Percentiles rank a stretch among this genome's conserved stretches.
Evolutionary conservation across 2,888 invertebrate species (phyloP).

Genomic region (Synergus laeviventris): DNA sequence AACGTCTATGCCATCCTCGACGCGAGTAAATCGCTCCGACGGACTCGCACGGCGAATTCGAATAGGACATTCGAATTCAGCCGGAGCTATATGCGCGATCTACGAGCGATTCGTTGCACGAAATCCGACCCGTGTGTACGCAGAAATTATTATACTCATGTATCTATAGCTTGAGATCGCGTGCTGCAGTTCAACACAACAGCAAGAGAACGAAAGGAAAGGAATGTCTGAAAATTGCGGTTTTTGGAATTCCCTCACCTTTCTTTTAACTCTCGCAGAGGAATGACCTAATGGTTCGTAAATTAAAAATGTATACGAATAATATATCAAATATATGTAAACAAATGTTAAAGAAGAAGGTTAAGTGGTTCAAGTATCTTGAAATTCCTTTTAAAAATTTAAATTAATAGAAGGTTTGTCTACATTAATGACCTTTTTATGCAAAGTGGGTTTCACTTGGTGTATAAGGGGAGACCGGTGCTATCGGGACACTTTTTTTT

Average conservation of each 20-base stretch:
- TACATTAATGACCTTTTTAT: too few relatives aligned
- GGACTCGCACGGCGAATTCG: constrained; percentile 22
- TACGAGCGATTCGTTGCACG: constrained; percentile 32
- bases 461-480: too few relatives aligned
- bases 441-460: too few relatives aligned
- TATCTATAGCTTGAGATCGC: constrained; percentile 33
- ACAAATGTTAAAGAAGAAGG: too few relatives aligned
- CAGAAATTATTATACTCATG: constrained; percentile 36
- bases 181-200: constrained; percentile 5
- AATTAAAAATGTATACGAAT: too few relatives aligned
- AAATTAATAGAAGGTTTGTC: too few relatives aligned
- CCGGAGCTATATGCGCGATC: constrained; percentile 15
- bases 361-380: too few relatives aligned
- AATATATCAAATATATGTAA: too few relatives aligned
- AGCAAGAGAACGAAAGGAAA: constrained; percentile 12
- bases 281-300: too few relatives aligned
- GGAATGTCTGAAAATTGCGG: constrained; percentile 4
- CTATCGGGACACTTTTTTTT: too few relatives aligned
- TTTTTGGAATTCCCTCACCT: not conserved
- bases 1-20: constrained; percentile 24
- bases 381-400: too few relatives aligned
- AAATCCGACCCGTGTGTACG: constrained; percentile 33
- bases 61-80: constrained; percentile 31
- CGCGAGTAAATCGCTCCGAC: constrained; percentile 22
- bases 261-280: not conserved